A percentile compares a stretch with the other conserved stretches of the same genome.
Evolutionary conservation across 2,797 vertebrate genomes (phyloP).

Genomic region (Cuniculus paca): DNA sequence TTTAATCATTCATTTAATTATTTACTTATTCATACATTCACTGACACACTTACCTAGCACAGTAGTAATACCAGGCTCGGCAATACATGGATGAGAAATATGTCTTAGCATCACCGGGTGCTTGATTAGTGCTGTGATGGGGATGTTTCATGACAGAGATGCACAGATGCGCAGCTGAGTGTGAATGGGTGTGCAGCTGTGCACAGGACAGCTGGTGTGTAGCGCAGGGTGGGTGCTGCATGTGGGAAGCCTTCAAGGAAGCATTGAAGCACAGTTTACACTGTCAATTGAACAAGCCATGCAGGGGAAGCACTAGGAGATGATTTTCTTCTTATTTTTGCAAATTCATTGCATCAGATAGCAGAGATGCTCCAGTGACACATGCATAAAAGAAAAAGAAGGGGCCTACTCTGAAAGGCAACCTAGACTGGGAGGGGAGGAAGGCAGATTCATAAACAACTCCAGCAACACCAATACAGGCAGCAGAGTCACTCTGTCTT

Average conservation of each 20-base stretch:
- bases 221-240: neutral
- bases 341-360: neutral
- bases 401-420: neutral
- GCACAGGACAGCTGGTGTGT: neutral
- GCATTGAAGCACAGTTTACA: neutral
- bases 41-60: neutral
- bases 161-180: neutral
- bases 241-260: neutral
- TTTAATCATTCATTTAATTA: neutral
- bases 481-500: neutral
- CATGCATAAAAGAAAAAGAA: neutral
- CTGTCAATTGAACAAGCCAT: neutral
- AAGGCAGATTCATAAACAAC: neutral
- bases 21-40: neutral
- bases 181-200: too few species aligned
- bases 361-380: neutral
- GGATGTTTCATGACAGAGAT: neutral
- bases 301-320: fast-evolving
- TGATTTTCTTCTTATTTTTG: neutral
- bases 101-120: neutral
- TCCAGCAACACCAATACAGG: neutral
- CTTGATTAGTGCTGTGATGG: neutral
- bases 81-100: neutral
- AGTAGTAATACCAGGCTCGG: neutral
- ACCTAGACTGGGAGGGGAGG: neutral